Evolutionary conservation across 2,888 invertebrate species (phyloP).

Genomic region (Holacanthella duospinosa): DNA sequence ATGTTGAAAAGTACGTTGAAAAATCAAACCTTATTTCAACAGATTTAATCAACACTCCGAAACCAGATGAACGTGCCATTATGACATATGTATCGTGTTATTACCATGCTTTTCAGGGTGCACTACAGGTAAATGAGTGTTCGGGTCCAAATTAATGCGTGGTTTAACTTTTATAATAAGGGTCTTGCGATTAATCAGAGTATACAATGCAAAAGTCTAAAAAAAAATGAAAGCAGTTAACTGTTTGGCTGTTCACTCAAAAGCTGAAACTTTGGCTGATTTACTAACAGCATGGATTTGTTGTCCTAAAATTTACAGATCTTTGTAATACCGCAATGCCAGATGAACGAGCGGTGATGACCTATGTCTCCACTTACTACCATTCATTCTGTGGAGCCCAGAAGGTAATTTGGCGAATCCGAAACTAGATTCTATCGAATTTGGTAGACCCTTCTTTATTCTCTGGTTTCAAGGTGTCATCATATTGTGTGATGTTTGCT

Average conservation of each 20-base stretch:
- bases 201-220: too few species aligned
- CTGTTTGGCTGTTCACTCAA: too few species aligned
- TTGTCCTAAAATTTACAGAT: constrained; percentile 51
- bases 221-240: too few species aligned
- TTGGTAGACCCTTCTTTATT: neutral
- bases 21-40: constrained; percentile 24
- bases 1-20: neutral
- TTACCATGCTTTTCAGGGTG: constrained; percentile 99
- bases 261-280: too few species aligned
- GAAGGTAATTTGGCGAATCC: constrained; percentile 63
- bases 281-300: constrained; percentile 10
- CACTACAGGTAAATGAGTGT: constrained; percentile 77
- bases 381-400: constrained; percentile 99
- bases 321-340: constrained; percentile 98
- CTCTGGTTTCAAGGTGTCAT: neutral
- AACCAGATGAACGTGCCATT: constrained; percentile 99
- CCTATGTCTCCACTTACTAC: constrained; percentile 99
- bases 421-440: neutral
- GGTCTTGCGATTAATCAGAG: too few species aligned
- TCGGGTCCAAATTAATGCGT: too few species aligned
- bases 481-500: neutral
- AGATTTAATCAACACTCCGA: constrained; percentile 99
- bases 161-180: too few species aligned
- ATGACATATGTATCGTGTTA: constrained; percentile 99
- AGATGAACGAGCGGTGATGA: constrained; percentile 99